A percentile compares a stretch with the other conserved stretches of the same genome.
Conservation (phyloP, 2,113 vertebrate genomes). For the Colaptes auratus region DNA sequence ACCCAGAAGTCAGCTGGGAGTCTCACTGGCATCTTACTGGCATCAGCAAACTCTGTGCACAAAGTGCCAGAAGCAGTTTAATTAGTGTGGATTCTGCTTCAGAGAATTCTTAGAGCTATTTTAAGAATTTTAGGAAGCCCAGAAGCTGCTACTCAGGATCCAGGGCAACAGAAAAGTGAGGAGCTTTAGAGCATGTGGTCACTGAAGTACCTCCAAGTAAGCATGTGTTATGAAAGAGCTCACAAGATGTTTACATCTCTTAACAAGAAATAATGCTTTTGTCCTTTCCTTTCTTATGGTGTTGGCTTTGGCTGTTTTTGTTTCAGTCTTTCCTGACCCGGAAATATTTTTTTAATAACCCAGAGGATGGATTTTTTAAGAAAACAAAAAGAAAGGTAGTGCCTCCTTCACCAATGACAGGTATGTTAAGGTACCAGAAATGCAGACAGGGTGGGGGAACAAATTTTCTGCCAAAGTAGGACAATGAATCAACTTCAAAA, state of each 20-base stretch:
- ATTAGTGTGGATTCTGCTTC: background rate
- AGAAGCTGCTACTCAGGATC: background rate
- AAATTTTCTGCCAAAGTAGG: background rate
- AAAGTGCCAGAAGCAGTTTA: background rate
- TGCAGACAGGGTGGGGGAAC: background rate
- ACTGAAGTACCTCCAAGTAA: background rate
- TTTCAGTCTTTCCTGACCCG: conserved; percentile 94
- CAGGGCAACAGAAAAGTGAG: background rate
- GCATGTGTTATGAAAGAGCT: background rate
- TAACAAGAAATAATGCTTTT: background rate
- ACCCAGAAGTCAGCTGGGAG: background rate
- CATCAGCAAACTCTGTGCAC: background rate
- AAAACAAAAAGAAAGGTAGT: conserved; percentile 99
- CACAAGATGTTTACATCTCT: background rate
- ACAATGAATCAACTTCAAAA: background rate
- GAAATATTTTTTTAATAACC: conserved; percentile 98
- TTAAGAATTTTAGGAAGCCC: background rate
- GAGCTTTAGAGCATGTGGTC: background rate
- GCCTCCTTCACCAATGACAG: conserved; percentile 97
- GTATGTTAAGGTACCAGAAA: conserved; percentile 71
- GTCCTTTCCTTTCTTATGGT: background rate
- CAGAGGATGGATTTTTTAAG: conserved; percentile 99
- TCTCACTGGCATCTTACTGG: background rate
- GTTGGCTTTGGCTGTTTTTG: background rate
- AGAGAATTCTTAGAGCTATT: background rate